A percentile compares a stretch with the other conserved stretches of the same genome.
Evolutionary conservation across 2,888 invertebrate species (phyloP).

Genomic region (Bembecia ichneumoniformis): DNA sequence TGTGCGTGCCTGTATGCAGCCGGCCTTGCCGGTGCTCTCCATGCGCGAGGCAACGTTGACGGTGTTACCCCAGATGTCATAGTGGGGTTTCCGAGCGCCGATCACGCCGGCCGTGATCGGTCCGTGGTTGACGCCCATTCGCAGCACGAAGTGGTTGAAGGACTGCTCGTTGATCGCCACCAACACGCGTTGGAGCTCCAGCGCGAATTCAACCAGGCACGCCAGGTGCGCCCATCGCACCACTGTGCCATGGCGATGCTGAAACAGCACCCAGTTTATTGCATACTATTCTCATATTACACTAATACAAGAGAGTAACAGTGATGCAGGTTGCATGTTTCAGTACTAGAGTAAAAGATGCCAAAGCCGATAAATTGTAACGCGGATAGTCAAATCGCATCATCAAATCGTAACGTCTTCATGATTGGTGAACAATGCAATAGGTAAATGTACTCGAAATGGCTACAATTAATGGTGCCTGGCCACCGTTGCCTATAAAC

Average conservation of each 20-base stretch:
- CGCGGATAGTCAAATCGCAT: no score
- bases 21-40: constrained; percentile 98
- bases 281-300: no score
- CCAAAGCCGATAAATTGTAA: no score
- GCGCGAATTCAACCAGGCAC: constrained; percentile 89
- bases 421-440: no score
- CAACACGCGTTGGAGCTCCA: constrained; percentile 90
- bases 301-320: no score
- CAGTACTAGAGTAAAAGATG: no score
- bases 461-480: no score
- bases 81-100: constrained; percentile 94
- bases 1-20: constrained; percentile 85
- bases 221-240: constrained; percentile 89
- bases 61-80: constrained; percentile 97
- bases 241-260: constrained; percentile 71
- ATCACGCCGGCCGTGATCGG: constrained; percentile 97
- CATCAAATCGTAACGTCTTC: no score
- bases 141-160: constrained; percentile 93
- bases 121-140: constrained; percentile 96
- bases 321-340: no score
- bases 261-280: no score
- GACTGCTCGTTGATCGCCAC: constrained; percentile 95
- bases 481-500: no score
- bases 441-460: no score
- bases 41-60: constrained; percentile 97